Percentiles rank a stretch among this genome's conserved stretches.
Evolutionary conservation across 1,140 invertebrate genomes (phyloP).

Genomic region (Drosophila melanica): DNA sequence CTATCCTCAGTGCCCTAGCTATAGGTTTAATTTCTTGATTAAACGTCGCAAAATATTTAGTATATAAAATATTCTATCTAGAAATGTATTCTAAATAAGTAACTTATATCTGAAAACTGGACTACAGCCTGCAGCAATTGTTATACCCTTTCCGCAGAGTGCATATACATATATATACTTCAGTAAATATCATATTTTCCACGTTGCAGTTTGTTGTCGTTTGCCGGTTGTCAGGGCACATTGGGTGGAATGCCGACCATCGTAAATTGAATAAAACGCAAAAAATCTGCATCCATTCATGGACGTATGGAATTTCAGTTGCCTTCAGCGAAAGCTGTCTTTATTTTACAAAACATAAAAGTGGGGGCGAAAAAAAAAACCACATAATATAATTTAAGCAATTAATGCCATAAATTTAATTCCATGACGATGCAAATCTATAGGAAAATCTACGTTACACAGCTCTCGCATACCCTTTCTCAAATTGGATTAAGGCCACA

Average conservation of each 20-base stretch:
- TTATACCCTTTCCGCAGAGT: background rate
- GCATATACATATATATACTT: background rate
- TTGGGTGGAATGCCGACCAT: conserved; percentile 15
- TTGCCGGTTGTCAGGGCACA: conserved; percentile 4
- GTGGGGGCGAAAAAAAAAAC: background rate
- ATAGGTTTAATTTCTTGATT: too few species aligned
- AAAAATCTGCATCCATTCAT: conserved; percentile 9
- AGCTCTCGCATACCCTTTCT: background rate
- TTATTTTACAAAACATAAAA: background rate
- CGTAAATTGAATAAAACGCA: conserved; percentile 29
- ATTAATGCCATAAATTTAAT: conserved; percentile 12
- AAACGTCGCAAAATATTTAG: too few species aligned
- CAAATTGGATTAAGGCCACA: too few species aligned
- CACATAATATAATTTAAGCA: conserved; percentile 2
- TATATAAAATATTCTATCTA: too few species aligned
- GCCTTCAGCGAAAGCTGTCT: background rate
- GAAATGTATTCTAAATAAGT: too few species aligned
- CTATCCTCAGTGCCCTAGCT: too few species aligned
- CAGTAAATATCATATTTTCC: conserved; percentile 16
- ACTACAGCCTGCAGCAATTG: too few species aligned
- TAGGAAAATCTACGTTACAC: background rate
- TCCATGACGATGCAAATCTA: background rate
- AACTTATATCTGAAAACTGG: too few species aligned
- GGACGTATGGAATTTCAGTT: conserved; percentile 4
- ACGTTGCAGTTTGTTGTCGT: conserved; percentile 12